Base-by-base conservation (phyloP, 2,888 invertebrate species). In the Hyposoter didymator region DNA sequence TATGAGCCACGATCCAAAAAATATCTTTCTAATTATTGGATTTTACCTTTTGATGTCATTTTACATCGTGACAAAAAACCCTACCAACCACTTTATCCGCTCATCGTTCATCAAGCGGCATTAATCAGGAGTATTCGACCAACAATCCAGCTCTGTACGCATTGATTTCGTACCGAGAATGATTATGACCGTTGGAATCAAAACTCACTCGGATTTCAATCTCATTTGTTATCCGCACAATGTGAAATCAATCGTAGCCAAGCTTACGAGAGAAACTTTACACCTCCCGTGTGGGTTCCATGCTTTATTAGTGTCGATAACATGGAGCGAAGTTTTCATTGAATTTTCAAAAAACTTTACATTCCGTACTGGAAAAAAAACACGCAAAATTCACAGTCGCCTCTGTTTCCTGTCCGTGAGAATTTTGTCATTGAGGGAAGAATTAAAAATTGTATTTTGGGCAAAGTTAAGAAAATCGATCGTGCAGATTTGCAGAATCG, bases 51-150 rank as follows among this genome's bases (percentile, higher is more conserved):
- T 1, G 45, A 64, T 72, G 17, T 3, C 45, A 59, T 32, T 14
- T 19, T 22, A 32, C 35, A 17, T 10, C 10, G 43, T 39, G 55
- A 12, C 28, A 14, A 19, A 28, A 28, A 59, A 59, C 28, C 28
- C 14, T 59, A 28, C 12, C 28, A 1, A 10, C 2, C 55, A 28
- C 55, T 12, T 5, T 14, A 28, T 0, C 5, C 12, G 28, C 12
- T 12, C 12, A 17, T 39, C 70, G n/a, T 45, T 47, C 28, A 2
- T 47, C 28, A 28, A 69, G 67, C 67, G 19, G 80, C 45, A 74
- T 80, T 75, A 75, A 69, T 74, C 69, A 75, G 74, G 81, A 19
- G 39, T 69, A 47, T 81, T 69, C 59, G 69, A 67, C 69, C 67
- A 75, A 75, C 59, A 67, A 55, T 45, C 17, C 39, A 35, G 32